A percentile compares a stretch with the other conserved stretches of the same genome.
phyloP scores from a whole-genome alignment of 2,113 vertebrate genomes.

The Brachypteracias leptosomus region DNA sequence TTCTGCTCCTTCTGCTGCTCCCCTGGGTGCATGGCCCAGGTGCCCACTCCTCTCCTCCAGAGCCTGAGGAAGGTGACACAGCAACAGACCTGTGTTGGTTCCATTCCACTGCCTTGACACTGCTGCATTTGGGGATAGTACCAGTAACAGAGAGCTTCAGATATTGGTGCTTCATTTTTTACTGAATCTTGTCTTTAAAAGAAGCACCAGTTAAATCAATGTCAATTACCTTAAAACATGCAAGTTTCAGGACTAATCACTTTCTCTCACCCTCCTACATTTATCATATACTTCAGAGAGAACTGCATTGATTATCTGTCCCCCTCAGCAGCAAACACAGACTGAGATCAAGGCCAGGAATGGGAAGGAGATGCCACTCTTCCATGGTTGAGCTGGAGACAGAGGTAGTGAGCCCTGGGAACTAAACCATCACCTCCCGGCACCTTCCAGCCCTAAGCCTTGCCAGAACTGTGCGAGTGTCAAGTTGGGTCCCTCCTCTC shows the following conservation, averaged over 20 bases:
- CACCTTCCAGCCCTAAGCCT: neutral
- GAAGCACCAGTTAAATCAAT: neutral
- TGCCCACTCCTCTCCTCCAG: rapidly evolving
- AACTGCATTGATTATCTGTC: neutral
- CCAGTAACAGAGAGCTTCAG: neutral
- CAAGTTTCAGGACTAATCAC: neutral
- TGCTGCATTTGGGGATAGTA: neutral
- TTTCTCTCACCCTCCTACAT: neutral
- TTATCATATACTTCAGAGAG: neutral
- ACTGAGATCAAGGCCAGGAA: neutral
- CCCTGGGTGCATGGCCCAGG: neutral
- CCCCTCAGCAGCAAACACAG: neutral
- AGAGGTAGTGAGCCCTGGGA: neutral
- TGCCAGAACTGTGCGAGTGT: neutral
- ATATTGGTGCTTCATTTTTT: neutral
- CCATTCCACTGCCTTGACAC: neutral
- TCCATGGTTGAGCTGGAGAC: neutral
- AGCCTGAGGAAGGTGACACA: neutral
- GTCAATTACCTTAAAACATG: slow-evolving; percentile 16
- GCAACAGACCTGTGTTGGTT: neutral
- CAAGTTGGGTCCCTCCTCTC: neutral
- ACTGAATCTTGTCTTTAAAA: neutral
- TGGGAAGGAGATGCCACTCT: neutral
- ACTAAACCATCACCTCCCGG: rapidly evolving
- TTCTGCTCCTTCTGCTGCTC: neutral